These are phyloP conservation scores for Pocillopora verrucosa DNA, from an alignment of 64 coral and sea anemone genomes.

Conservation along the genomic window DNA sequence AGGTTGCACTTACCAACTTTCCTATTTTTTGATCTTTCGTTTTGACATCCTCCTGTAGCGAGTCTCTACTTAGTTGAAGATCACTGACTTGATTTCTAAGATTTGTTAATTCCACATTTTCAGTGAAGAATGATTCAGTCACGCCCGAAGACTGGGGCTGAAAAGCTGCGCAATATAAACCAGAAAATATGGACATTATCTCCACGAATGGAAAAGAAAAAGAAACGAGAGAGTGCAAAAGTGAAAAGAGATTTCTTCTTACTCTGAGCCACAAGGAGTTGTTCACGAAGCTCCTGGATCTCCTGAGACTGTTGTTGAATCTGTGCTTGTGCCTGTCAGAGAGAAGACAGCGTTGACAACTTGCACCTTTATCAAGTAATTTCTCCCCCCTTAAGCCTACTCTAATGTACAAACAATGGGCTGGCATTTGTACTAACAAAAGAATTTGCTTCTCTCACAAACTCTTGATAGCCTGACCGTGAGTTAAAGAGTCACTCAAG, in stretches of 20 bases:
- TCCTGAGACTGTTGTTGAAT: slow-evolving; percentile 82
- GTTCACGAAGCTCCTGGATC: slow-evolving; percentile 82
- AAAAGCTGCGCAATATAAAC: background rate
- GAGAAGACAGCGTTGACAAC: background rate
- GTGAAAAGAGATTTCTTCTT: slow-evolving; percentile 1
- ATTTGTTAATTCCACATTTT: slow-evolving; percentile 45
- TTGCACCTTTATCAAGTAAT: too few species aligned
- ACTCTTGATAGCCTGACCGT: too few species aligned
- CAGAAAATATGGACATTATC: background rate
- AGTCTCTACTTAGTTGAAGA: slow-evolving; percentile 43
- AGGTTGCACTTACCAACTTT: slow-evolving; percentile 54
- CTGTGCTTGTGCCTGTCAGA: slow-evolving; percentile 57
- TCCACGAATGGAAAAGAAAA: background rate
- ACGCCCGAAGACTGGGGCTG: slow-evolving; percentile 32
- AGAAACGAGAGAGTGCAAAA: background rate
- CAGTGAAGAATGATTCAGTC: slow-evolving; percentile 31
- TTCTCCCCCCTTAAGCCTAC: too few species aligned
- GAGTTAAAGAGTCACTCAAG: too few species aligned
- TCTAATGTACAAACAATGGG: too few species aligned
- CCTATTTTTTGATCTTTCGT: slow-evolving; percentile 70
- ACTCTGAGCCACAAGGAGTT: slow-evolving; percentile 67
- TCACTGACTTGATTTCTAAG: slow-evolving; percentile 63
- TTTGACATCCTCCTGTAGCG: slow-evolving; percentile 44
- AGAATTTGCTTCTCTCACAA: too few species aligned
- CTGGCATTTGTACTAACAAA: too few species aligned